Conservation (phyloP, 2,113 vertebrate species). For the Anolis sagrei region DNA sequence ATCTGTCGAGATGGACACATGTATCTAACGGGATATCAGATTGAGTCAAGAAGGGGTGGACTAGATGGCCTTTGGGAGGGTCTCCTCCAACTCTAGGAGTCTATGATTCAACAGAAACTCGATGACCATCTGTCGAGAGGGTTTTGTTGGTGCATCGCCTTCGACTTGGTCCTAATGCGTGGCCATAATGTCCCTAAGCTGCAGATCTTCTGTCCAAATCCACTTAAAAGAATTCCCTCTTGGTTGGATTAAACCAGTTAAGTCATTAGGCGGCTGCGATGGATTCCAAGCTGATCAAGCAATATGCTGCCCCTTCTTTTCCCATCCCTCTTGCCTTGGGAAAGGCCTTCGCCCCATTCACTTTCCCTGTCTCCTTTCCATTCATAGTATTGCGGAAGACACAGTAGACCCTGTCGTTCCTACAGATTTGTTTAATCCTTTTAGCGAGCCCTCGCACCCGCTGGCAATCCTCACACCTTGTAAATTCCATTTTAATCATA, state of each 20-base stretch:
- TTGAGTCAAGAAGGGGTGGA: no score
- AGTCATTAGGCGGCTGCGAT: neutral
- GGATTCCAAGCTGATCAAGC: conserved; percentile 23
- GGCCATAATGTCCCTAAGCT: neutral
- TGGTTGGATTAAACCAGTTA: conserved; percentile 29
- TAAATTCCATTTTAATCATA: neutral
- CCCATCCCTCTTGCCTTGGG: no score
- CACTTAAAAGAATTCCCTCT: conserved; percentile 34
- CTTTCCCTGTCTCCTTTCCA: neutral
- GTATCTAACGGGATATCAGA: no score
- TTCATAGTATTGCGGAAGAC: no score
- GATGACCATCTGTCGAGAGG: no score
- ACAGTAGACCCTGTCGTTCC: neutral
- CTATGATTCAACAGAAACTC: no score
- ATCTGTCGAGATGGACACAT: no score
- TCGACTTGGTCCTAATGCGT: neutral
- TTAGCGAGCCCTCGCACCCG: neutral
- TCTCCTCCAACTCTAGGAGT: no score
- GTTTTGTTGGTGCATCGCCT: neutral
- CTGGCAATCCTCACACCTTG: neutral
- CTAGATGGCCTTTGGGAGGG: no score
- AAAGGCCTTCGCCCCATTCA: no score
- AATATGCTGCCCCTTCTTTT: neutral
- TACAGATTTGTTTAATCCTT: neutral
- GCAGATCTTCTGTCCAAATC: conserved; percentile 26